A percentile compares a stretch with the other conserved stretches of the same genome.
phyloP scores from a whole-genome alignment of 2,797 vertebrate genomes.

The Chaenodraco wilsoni region DNA sequence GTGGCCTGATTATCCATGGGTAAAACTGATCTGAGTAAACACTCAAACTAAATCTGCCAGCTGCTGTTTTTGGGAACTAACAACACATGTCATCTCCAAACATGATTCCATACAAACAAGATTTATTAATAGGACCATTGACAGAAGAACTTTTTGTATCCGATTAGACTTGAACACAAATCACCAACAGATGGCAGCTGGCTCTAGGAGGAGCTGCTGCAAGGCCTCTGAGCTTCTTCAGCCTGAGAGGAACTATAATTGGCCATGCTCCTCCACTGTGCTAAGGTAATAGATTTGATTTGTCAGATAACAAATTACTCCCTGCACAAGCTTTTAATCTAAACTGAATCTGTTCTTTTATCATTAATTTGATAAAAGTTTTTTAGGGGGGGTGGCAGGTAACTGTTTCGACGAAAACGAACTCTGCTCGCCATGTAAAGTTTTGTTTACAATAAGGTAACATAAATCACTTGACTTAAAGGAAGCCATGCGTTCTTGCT shows the following conservation, averaged over 20 bases:
- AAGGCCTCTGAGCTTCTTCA: slow-evolving; percentile 2
- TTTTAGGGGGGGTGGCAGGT: background rate
- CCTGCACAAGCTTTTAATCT: slow-evolving; percentile 5
- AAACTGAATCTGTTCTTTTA: slow-evolving; percentile 4
- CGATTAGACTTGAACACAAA: slow-evolving; percentile 19
- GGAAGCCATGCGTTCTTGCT: background rate
- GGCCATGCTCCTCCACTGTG: slow-evolving; percentile 3
- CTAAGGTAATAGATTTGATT: slow-evolving; percentile 36
- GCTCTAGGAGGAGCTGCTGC: slow-evolving; percentile 15
- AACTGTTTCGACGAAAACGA: background rate
- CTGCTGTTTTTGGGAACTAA: slow-evolving; percentile 13
- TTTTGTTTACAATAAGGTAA: no score
- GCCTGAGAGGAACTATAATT: slow-evolving; percentile 11
- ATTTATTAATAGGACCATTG: slow-evolving; percentile 8
- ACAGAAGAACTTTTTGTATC: slow-evolving; percentile 10
- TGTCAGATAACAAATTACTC: slow-evolving; percentile 24
- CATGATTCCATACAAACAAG: background rate
- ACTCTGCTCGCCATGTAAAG: background rate
- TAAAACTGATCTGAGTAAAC: slow-evolving; percentile 20
- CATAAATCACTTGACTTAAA: background rate
- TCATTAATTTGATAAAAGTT: background rate
- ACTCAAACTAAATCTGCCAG: slow-evolving; percentile 5
- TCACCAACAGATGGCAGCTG: slow-evolving; percentile 16
- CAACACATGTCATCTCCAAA: slow-evolving; percentile 11
- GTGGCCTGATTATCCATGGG: slow-evolving; percentile 26